Conservation (phyloP, 2,113 vertebrate genomes). For the Platichthys flesus region DNA sequence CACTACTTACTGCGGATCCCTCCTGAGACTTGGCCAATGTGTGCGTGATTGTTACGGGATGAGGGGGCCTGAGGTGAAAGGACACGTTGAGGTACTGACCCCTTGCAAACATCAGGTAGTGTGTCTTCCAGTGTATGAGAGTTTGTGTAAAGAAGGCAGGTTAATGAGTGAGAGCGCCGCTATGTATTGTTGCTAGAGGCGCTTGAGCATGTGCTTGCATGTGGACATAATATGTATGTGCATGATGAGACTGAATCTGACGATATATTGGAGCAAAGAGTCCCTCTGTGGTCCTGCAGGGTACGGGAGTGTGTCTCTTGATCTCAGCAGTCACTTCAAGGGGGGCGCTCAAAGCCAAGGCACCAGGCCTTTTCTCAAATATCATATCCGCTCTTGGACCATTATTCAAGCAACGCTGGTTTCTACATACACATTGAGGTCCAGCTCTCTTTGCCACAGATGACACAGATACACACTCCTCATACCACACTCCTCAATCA, state of each 20-base stretch:
- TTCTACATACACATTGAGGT: slow-evolving; percentile 30
- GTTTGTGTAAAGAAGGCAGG: not conserved
- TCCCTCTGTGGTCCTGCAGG: slow-evolving; percentile 20
- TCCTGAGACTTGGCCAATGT: not conserved
- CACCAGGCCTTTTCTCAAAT: slow-evolving; percentile 45
- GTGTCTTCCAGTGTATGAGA: slow-evolving; percentile 7
- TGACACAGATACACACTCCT: slow-evolving; percentile 46
- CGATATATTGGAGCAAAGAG: slow-evolving; percentile 17
- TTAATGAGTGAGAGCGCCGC: slow-evolving; percentile 44
- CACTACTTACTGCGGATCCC: slow-evolving; percentile 18
- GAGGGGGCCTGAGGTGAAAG: slow-evolving; percentile 22
- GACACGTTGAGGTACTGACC: slow-evolving; percentile 32
- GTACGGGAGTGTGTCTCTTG: slow-evolving; percentile 15
- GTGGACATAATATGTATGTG: slow-evolving; percentile 27
- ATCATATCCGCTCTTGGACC: slow-evolving; percentile 39
- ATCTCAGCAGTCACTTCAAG: slow-evolving; percentile 1
- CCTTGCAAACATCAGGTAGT: slow-evolving; percentile 14
- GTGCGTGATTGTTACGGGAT: not conserved
- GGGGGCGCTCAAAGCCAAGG: slow-evolving; percentile 7
- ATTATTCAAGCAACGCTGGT: slow-evolving; percentile 38
- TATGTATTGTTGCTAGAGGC: slow-evolving; percentile 57
- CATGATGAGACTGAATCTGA: slow-evolving; percentile 8
- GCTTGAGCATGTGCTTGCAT: slow-evolving; percentile 60
- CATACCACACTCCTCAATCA: slow-evolving; percentile 42
- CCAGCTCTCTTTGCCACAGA: slow-evolving; percentile 43